These are phyloP conservation scores for Strix occidentalis DNA, from an alignment of 2,797 vertebrate species.

Conservation along the genomic window DNA sequence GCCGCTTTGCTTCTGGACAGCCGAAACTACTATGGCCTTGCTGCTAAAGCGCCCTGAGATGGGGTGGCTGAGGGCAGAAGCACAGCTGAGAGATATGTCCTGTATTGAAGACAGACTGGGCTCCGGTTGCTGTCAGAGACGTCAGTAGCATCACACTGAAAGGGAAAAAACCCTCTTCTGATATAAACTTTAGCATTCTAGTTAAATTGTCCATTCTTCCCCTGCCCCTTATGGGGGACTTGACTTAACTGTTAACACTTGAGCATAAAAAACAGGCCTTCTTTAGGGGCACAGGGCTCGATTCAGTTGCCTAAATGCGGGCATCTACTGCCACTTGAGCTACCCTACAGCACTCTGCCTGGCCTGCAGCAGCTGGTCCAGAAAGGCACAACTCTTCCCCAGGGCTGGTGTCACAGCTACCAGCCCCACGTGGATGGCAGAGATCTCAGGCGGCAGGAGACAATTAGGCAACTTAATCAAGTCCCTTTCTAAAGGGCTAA, in stretches of 20 bases:
- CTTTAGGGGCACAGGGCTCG: not conserved
- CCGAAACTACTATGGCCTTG: not conserved
- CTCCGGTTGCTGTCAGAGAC: not conserved
- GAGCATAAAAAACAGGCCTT: not conserved
- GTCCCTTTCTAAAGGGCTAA: constrained; percentile 54
- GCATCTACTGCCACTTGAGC: not conserved
- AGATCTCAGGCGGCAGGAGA: not conserved
- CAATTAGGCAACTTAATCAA: constrained; percentile 29
- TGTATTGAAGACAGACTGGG: not conserved
- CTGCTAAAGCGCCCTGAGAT: not conserved
- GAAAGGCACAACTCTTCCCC: not conserved
- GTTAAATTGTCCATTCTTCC: not conserved
- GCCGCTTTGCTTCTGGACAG: not conserved
- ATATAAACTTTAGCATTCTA: not conserved
- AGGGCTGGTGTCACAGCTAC: not conserved
- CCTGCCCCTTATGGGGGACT: not conserved
- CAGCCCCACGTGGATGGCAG: not conserved
- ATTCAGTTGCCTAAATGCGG: not conserved
- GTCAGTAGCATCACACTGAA: not conserved
- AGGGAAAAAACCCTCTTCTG: not conserved
- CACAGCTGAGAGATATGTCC: not conserved
- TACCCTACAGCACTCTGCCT: not conserved
- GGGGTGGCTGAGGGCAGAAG: not conserved
- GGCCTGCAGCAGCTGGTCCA: not conserved
- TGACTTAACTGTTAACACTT: not conserved